Evolutionary conservation across 1,140 invertebrate species (phyloP).

Genomic region (Musca vetustissima): DNA sequence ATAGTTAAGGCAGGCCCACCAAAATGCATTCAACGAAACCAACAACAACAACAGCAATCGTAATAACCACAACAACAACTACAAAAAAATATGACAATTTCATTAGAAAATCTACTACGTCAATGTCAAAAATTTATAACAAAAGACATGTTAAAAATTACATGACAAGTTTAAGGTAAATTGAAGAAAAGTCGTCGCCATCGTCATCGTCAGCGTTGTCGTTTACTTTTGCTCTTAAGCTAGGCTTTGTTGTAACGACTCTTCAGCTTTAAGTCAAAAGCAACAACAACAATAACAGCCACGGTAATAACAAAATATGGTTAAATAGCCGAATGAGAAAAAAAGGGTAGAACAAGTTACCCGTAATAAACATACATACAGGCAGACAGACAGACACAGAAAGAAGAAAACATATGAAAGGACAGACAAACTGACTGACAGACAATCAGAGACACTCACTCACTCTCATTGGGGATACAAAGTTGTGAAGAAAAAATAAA

Average conservation of each 20-base stretch:
- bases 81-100: slow-evolving; percentile 25
- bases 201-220: too few relatives aligned
- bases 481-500: neutral
- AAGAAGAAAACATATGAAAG: too few relatives aligned
- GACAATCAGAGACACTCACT: too few relatives aligned
- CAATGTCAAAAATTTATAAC: slow-evolving; percentile 25
- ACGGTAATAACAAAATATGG: neutral
- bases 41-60: neutral
- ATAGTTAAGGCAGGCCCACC: too few relatives aligned
- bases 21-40: neutral
- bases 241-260: too few relatives aligned
- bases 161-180: slow-evolving; percentile 24
- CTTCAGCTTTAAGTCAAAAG: too few relatives aligned
- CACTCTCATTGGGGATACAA: too few relatives aligned
- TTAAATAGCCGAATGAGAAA: neutral
- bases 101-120: slow-evolving; percentile 26
- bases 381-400: neutral
- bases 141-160: slow-evolving; percentile 18
- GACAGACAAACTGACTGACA: too few relatives aligned
- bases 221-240: too few relatives aligned
- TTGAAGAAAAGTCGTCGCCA: slow-evolving; percentile 5
- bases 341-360: slow-evolving; percentile 16
- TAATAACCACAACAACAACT: neutral
- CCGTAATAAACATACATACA: slow-evolving; percentile 1
- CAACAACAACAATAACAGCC: too few relatives aligned